These are phyloP conservation scores for Alouatta palliata DNA, from an alignment of 2,113 vertebrate species.

Conservation along the genomic window DNA sequence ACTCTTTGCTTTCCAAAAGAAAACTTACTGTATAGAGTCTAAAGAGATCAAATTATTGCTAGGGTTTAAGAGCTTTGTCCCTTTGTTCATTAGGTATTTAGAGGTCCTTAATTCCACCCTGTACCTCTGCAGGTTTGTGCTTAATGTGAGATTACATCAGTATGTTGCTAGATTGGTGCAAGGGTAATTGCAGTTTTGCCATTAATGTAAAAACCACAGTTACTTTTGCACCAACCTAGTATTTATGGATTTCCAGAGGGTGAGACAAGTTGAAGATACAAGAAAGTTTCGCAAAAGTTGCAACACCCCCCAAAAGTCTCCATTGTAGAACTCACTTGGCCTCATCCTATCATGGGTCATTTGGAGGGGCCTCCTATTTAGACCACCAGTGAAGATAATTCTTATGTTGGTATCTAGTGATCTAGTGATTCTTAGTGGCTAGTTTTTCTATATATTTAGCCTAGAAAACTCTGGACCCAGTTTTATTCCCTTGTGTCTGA, in stretches of 20 bases:
- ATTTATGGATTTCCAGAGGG: not conserved
- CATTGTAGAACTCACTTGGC: not conserved
- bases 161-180: not conserved
- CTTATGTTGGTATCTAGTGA: not conserved
- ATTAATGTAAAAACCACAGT: no score
- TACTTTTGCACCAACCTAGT: no score
- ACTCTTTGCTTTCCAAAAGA: conserved; percentile 22
- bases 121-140: not conserved
- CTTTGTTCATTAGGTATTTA: not conserved
- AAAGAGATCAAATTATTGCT: not conserved
- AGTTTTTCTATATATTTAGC: not conserved
- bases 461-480: not conserved
- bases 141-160: not conserved
- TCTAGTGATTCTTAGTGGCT: not conserved
- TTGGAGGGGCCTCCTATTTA: not conserved
- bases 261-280: not conserved
- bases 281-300: not conserved
- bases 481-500: not conserved
- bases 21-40: not conserved
- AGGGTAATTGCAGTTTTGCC: no score
- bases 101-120: not conserved
- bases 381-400: not conserved
- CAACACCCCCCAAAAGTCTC: not conserved
- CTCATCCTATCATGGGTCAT: not conserved
- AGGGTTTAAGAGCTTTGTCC: not conserved